These are phyloP conservation scores for Heliangelus exortis DNA, from an alignment of 2,797 vertebrate genomes.

Conservation along the genomic window DNA sequence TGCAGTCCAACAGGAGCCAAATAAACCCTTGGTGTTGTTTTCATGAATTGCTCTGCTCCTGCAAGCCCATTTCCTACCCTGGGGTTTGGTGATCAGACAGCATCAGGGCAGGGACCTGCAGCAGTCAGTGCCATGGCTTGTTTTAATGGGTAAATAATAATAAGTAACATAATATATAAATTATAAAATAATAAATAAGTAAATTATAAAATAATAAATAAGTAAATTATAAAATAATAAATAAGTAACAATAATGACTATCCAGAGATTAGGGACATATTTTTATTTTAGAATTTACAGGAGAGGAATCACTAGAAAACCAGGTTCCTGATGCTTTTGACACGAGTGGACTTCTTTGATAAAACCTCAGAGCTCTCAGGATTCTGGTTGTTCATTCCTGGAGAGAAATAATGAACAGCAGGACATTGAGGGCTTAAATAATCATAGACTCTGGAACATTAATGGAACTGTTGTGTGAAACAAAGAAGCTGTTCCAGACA, in stretches of 20 bases:
- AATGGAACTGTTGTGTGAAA: conserved; percentile 22
- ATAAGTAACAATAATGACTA: background rate
- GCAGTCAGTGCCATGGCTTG: background rate
- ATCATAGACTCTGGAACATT: background rate
- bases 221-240: too few species aligned
- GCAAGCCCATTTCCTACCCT: background rate
- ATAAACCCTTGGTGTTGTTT: background rate
- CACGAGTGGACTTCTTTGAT: background rate
- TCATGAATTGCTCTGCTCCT: background rate
- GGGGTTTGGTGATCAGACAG: background rate
- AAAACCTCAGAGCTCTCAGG: conserved; percentile 6
- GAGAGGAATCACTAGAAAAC: background rate
- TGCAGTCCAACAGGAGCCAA: background rate
- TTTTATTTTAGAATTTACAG: background rate
- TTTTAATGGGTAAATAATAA: background rate
- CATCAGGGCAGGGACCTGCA: background rate
- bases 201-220: too few species aligned
- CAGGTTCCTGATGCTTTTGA: background rate
- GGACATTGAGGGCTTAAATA: conserved; percentile 21
- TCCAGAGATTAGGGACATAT: background rate
- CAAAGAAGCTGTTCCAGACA: conserved; percentile 37
- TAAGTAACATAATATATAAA: too few species aligned
- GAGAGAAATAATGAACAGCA: conserved; percentile 19
- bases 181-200: too few species aligned
- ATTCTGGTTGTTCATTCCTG: background rate